Evolutionary conservation across 2,888 invertebrate genomes (phyloP).

Genomic region (Ormia ochracea): DNA sequence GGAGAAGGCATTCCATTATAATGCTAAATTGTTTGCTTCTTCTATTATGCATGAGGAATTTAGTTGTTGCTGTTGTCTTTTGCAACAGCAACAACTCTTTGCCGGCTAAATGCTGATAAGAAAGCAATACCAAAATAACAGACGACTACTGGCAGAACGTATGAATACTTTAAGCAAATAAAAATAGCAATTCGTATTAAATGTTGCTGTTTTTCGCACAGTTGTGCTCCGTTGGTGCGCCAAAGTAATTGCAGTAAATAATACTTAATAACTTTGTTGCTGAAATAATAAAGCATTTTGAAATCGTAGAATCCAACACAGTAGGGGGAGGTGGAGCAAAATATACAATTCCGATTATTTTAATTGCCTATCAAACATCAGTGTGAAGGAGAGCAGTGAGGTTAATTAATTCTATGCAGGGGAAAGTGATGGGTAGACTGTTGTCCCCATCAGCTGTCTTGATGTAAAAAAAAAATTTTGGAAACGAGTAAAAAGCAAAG

Average conservation of each 20-base stretch:
- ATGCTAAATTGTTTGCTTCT: neutral
- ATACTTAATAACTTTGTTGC: neutral
- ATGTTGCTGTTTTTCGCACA: neutral
- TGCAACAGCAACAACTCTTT: too few relatives aligned
- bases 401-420: too few relatives aligned
- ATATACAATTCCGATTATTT: too few relatives aligned
- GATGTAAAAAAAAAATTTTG: too few relatives aligned
- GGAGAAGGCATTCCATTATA: conserved; percentile 25
- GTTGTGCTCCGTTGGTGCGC: neutral
- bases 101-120: conserved; percentile 48
- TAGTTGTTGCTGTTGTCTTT: neutral
- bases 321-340: neutral
- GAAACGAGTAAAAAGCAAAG: too few relatives aligned
- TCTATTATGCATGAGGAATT: neutral
- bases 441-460: too few relatives aligned
- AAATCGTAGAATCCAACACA: neutral
- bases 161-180: neutral
- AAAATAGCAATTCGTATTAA: conserved; percentile 20
- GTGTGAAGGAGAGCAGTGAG: too few relatives aligned
- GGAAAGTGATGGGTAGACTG: too few relatives aligned
- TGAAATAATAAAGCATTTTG: neutral
- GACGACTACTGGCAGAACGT: neutral
- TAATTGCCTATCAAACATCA: too few relatives aligned
- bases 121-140: neutral
- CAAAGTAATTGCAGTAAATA: neutral